Percentiles rank a stretch among this genome's conserved stretches.
Conservation (phyloP, 2,797 vertebrate genomes). For the Acanthurus lineatus region DNA sequence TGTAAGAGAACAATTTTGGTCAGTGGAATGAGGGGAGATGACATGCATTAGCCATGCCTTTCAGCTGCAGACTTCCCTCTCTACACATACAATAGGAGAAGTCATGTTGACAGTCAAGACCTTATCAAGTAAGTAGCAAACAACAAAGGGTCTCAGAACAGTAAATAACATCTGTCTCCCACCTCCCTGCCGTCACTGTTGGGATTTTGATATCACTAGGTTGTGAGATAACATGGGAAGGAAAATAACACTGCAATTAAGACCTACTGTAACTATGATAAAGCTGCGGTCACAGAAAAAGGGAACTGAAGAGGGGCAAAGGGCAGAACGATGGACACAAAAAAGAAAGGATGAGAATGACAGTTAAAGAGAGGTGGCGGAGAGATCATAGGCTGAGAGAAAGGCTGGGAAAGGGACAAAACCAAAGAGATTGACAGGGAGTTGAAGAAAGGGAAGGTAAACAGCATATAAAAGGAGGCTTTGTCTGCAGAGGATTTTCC, state of each 20-base stretch:
- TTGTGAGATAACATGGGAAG: conserved; percentile 64
- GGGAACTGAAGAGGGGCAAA: conserved; percentile 34
- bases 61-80: conserved; percentile 46
- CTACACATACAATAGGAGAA: conserved; percentile 53
- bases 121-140: conserved; percentile 68
- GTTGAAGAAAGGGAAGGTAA: conserved; percentile 57
- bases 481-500: conserved; percentile 62
- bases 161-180: conserved; percentile 70
- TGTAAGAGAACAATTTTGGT: conserved; percentile 56
- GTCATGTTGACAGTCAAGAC: conserved; percentile 66
- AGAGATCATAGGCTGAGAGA: conserved; percentile 34
- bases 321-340: conserved; percentile 50
- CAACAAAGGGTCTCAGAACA: conserved; percentile 62
- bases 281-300: conserved; percentile 57
- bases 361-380: conserved; percentile 43
- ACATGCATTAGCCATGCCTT: conserved; percentile 32
- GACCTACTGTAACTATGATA: conserved; percentile 68
- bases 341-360: conserved; percentile 41
- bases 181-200: conserved; percentile 60
- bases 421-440: conserved; percentile 42
- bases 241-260: conserved; percentile 78
- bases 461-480: conserved; percentile 65
- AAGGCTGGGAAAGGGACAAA: conserved; percentile 39
- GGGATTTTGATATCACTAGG: conserved; percentile 72
- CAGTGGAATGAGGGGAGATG: conserved; percentile 35